These are phyloP conservation scores for Indri indri DNA, from an alignment of 2,113 vertebrate genomes.

Conservation along the genomic window DNA sequence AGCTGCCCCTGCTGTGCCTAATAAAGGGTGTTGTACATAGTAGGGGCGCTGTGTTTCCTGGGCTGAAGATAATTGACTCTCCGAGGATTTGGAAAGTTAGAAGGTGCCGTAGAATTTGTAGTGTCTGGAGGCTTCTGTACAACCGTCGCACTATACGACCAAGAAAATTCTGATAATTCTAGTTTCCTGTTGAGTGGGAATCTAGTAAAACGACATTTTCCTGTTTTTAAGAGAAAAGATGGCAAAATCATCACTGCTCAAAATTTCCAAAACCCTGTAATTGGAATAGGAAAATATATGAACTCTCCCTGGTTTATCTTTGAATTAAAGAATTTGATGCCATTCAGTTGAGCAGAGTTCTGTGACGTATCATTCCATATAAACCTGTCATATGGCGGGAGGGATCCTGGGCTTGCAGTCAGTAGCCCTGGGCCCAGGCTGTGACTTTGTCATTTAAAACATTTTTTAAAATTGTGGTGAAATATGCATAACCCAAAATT, in stretches of 20 bases:
- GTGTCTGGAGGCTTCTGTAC: neutral
- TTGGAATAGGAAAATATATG: neutral
- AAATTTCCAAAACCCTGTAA: neutral
- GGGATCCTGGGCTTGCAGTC: neutral
- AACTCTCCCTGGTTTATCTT: neutral
- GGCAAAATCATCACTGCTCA: neutral
- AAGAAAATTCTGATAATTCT: neutral
- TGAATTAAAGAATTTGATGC: neutral
- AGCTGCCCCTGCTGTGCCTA: neutral
- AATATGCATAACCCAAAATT: neutral
- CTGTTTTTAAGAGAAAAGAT: constrained; percentile 6
- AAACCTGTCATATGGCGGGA: rapidly evolving
- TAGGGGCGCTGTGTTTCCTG: neutral
- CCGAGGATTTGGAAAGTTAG: neutral
- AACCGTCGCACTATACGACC: neutral
- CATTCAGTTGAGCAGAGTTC: neutral
- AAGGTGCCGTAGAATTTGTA: neutral
- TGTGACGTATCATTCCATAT: rapidly evolving
- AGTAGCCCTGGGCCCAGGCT: neutral
- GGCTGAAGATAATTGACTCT: neutral
- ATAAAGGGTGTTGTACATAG: rapidly evolving
- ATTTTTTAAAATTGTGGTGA: neutral
- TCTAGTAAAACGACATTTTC: neutral
- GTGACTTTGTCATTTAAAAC: neutral
- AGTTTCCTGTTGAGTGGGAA: neutral